Percentiles rank a stretch among this genome's conserved stretches.
Conservation (phyloP, 2,113 vertebrate species). For the Sylvicapra grimmia region DNA sequence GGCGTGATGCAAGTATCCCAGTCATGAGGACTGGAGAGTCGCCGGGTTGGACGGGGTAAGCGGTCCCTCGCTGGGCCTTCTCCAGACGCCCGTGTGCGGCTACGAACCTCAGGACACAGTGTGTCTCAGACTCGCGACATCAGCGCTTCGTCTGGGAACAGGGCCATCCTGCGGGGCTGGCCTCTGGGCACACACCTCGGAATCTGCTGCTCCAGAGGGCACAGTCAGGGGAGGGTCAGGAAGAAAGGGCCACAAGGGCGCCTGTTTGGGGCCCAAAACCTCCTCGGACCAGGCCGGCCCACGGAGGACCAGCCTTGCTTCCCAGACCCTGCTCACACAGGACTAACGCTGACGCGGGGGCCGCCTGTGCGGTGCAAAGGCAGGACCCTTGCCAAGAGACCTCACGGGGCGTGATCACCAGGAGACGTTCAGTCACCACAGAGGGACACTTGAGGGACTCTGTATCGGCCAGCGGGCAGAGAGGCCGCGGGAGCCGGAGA, state of each 20-base stretch:
- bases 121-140: not conserved
- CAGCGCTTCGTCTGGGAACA: not conserved
- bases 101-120: not conserved
- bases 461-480: not conserved
- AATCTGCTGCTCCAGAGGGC: not conserved
- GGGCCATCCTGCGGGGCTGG: not conserved
- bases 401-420: not conserved
- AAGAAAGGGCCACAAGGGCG: fast-evolving
- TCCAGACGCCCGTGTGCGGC: fast-evolving
- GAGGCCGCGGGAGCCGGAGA: not conserved
- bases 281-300: not conserved
- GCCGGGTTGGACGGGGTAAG: too few relatives aligned
- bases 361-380: not conserved
- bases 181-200: too few relatives aligned
- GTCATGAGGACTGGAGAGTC: not conserved
- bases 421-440: not conserved
- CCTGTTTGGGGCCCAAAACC: not conserved
- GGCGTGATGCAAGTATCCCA: not conserved
- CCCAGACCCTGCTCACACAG: not conserved
- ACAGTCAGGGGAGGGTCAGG: not conserved
- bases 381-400: not conserved
- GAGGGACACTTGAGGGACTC: not conserved
- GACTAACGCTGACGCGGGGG: fast-evolving
- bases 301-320: not conserved
- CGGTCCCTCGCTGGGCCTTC: not conserved